Evolutionary conservation across 2,888 invertebrate genomes (phyloP).

Genomic region (Colletes collaris): DNA sequence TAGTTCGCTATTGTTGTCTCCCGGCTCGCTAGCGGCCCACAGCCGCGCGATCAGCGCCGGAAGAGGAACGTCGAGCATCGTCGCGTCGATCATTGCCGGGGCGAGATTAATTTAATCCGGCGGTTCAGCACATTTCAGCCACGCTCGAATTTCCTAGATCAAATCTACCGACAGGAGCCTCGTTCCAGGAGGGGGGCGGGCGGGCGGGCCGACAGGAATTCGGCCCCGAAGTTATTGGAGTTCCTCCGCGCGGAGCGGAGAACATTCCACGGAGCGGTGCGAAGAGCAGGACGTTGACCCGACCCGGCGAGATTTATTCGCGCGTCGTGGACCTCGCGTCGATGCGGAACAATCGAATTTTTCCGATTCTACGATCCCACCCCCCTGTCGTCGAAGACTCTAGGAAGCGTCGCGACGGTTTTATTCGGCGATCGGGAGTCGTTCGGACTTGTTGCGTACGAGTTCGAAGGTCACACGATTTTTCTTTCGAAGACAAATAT

Average conservation of each 20-base stretch:
- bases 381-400: background rate
- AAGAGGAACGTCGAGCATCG: constrained; percentile 19
- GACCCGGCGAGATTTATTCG: constrained; percentile 55
- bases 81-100: constrained; percentile 51
- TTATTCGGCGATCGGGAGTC: too few relatives aligned
- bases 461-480: too few relatives aligned
- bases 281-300: constrained; percentile 59
- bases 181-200: constrained; percentile 25
- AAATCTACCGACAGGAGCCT: constrained; percentile 59
- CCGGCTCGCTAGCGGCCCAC: background rate
- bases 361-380: constrained; percentile 34
- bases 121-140: constrained; percentile 53
- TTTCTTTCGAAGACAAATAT: too few relatives aligned
- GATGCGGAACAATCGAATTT: constrained; percentile 41
- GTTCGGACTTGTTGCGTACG: too few relatives aligned
- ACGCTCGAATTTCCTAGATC: constrained; percentile 63
- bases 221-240: constrained; percentile 65
- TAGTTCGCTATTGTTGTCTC: constrained; percentile 53
- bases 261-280: constrained; percentile 50
- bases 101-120: constrained; percentile 59
- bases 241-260: constrained; percentile 52
- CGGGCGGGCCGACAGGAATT: constrained; percentile 58
- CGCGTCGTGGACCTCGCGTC: constrained; percentile 21
- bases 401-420: background rate
- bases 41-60: constrained; percentile 2